phyloP scores from a whole-genome alignment of 2,113 vertebrate species.

The Crocuta crocuta region DNA sequence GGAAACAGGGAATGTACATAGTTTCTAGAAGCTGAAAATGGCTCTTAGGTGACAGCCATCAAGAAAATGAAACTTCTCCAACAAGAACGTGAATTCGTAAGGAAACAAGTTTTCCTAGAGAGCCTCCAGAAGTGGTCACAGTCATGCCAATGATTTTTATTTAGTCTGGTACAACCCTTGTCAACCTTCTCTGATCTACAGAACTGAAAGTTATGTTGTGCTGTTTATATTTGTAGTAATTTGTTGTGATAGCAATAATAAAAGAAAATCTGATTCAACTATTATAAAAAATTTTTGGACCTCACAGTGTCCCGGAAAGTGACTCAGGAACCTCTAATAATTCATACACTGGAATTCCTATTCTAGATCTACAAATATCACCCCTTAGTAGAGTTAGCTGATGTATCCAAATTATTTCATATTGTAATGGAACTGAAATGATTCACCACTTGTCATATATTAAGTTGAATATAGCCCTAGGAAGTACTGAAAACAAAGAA shows the following conservation, averaged over 20 bases:
- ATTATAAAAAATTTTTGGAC: background rate
- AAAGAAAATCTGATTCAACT: background rate
- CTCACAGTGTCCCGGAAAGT: background rate
- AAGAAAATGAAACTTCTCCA: background rate
- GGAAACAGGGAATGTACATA: background rate
- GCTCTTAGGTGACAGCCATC: background rate
- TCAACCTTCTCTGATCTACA: background rate
- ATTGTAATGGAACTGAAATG: background rate
- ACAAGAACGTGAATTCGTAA: background rate
- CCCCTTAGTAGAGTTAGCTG: background rate
- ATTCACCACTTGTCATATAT: background rate
- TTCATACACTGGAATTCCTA: background rate
- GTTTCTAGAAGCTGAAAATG: background rate
- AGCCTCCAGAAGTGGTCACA: background rate
- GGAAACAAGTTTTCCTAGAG: background rate
- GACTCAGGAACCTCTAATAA: background rate
- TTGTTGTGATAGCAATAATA: background rate
- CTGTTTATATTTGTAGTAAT: background rate
- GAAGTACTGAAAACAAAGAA: background rate
- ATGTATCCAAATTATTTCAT: background rate
- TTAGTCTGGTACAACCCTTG: background rate
- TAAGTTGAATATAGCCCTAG: background rate
- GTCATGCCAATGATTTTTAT: background rate
- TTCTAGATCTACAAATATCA: background rate
- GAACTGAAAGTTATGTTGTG: background rate